Percentiles rank a stretch among this genome's conserved stretches.
Evolutionary conservation across 2,888 invertebrate genomes (phyloP).

Genomic region (Pasiphila rectangulata): DNA sequence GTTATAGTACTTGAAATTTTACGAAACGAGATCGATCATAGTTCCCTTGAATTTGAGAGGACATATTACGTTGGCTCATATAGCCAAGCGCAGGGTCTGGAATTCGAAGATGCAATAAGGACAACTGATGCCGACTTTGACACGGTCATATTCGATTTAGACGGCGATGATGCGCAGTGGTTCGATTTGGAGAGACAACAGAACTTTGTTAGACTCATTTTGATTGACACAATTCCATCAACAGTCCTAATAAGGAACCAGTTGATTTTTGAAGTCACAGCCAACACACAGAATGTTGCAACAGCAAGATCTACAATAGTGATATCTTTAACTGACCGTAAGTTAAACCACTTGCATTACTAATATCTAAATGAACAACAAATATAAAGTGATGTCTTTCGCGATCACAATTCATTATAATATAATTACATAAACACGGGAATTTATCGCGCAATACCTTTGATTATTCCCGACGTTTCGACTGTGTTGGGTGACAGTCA

Average conservation of each 20-base stretch:
- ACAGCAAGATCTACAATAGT: constrained; percentile 33
- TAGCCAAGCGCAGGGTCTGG: constrained; percentile 15
- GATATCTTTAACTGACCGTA: constrained; percentile 23
- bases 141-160: constrained; percentile 22
- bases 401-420: no score
- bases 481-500: no score
- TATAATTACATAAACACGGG: no score
- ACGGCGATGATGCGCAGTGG: constrained; percentile 28
- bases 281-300: constrained; percentile 23
- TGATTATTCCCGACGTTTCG: no score
- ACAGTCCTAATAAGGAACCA: constrained; percentile 31
- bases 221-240: constrained; percentile 32
- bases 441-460: no score
- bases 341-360: no score
- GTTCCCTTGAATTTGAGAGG: constrained; percentile 20
- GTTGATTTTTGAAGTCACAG: constrained; percentile 34
- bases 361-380: no score
- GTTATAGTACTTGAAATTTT: constrained; percentile 23
- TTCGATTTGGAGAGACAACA: constrained; percentile 19
- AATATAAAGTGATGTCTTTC: no score
- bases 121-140: constrained; percentile 22
- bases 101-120: constrained; percentile 22
- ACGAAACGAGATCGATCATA: background rate
- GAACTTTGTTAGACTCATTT: constrained; percentile 25
- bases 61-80: constrained; percentile 28